Percentiles rank a stretch among this genome's conserved stretches.
Evolutionary conservation across 2,113 vertebrate genomes (phyloP).

Genomic region (Centropus bengalensis): DNA sequence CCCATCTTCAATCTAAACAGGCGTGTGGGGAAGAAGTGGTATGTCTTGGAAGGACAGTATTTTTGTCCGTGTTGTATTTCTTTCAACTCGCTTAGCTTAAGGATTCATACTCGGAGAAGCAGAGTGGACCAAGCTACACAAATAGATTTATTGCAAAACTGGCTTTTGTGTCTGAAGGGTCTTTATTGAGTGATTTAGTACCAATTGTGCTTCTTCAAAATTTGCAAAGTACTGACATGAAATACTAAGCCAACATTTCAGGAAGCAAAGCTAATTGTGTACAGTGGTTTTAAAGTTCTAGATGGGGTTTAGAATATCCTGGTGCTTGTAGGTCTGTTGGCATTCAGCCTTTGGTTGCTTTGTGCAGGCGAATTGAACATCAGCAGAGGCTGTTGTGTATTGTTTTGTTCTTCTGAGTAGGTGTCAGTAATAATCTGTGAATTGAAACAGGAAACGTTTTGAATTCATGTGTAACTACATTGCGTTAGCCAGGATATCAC

Average conservation of each 20-base stretch:
- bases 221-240: background rate
- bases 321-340: background rate
- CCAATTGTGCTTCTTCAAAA: background rate
- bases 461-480: background rate
- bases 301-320: background rate
- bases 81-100: background rate
- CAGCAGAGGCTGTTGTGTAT: background rate
- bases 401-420: background rate
- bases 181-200: background rate
- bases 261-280: background rate
- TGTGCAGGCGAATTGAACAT: background rate
- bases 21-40: too few relatives aligned
- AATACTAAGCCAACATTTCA: too few relatives aligned
- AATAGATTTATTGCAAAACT: background rate
- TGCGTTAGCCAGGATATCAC: background rate
- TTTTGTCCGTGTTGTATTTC: background rate
- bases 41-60: background rate
- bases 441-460: slow-evolving; percentile 16
- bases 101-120: background rate
- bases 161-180: background rate
- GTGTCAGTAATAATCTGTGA: background rate
- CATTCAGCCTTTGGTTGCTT: background rate
- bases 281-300: background rate
- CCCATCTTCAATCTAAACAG: background rate
- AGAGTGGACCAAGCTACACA: background rate